These are phyloP conservation scores for Saguinus imperator DNA, from an alignment of 2,113 vertebrate genomes.

Conservation along the genomic window DNA sequence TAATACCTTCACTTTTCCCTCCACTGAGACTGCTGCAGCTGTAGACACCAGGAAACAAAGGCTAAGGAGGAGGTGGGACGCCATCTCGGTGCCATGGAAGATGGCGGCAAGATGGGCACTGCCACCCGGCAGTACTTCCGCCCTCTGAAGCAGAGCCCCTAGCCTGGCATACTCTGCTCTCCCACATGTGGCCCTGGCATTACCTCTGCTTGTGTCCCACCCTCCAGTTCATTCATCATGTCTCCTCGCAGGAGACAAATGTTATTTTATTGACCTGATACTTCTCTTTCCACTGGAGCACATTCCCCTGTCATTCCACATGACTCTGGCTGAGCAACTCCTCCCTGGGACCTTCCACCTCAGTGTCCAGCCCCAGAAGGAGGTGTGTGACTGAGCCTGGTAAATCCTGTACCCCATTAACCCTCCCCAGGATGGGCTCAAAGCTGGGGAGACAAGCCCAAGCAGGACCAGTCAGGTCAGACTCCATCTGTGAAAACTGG, in stretches of 20 bases:
- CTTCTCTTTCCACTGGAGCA: background rate
- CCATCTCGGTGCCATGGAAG: fast-evolving
- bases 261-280: background rate
- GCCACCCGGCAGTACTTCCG: fast-evolving
- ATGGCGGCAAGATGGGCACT: fast-evolving
- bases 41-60: background rate
- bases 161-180: fast-evolving
- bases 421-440: background rate
- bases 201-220: fast-evolving
- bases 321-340: background rate
- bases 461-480: background rate
- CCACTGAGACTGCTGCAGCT: background rate
- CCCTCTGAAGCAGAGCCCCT: background rate
- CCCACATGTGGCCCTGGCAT: fast-evolving
- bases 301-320: fast-evolving
- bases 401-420: too few relatives aligned
- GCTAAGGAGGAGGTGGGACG: background rate
- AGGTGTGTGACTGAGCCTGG: background rate
- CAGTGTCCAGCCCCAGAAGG: background rate
- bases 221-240: background rate
- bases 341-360: too few relatives aligned
- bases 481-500: background rate
- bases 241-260: background rate
- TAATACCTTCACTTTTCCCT: background rate
- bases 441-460: too few relatives aligned